These are phyloP conservation scores for Manduca sexta DNA, from an alignment of 1,140 invertebrate species.

Conservation along the genomic window DNA sequence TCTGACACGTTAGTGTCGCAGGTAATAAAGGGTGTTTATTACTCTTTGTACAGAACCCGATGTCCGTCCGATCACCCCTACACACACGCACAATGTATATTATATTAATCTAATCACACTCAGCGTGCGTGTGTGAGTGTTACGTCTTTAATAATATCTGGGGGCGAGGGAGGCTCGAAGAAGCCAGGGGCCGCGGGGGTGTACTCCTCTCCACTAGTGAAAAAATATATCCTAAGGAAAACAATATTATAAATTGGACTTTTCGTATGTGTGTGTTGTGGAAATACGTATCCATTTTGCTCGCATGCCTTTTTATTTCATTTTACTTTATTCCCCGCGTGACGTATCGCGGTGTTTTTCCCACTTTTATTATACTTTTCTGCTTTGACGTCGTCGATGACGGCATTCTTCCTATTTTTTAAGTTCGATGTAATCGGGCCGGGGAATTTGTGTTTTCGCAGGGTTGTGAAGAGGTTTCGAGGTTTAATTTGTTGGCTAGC, in stretches of 20 bases:
- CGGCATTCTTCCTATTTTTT: no score
- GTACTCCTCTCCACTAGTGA: conserved; percentile 52
- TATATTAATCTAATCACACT: conserved; percentile 70
- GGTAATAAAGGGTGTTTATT: conserved; percentile 6
- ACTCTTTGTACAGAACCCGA: conserved; percentile 4
- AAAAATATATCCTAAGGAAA: conserved; percentile 71
- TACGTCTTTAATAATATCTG: conserved; percentile 71
- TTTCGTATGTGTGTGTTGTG: conserved; percentile 32
- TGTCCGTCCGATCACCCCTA: background rate
- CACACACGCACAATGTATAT: conserved; percentile 6
- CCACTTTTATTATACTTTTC: conserved; percentile 27
- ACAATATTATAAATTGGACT: conserved; percentile 72
- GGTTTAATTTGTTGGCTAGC: no score
- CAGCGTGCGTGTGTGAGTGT: conserved; percentile 55
- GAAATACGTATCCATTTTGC: conserved; percentile 38
- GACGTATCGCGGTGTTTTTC: conserved; percentile 36
- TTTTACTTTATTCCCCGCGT: conserved; percentile 54
- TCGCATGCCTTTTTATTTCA: conserved; percentile 48
- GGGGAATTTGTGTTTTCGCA: no score
- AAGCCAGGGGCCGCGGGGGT: conserved; percentile 1
- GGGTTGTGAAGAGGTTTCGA: no score
- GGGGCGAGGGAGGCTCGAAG: conserved; percentile 18
- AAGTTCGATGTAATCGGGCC: no score
- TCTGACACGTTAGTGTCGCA: conserved; percentile 2
- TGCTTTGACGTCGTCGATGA: conserved; percentile 5